Evolutionary conservation across 2,797 vertebrate species (phyloP).

Genomic region (Poecilia gillii): DNA sequence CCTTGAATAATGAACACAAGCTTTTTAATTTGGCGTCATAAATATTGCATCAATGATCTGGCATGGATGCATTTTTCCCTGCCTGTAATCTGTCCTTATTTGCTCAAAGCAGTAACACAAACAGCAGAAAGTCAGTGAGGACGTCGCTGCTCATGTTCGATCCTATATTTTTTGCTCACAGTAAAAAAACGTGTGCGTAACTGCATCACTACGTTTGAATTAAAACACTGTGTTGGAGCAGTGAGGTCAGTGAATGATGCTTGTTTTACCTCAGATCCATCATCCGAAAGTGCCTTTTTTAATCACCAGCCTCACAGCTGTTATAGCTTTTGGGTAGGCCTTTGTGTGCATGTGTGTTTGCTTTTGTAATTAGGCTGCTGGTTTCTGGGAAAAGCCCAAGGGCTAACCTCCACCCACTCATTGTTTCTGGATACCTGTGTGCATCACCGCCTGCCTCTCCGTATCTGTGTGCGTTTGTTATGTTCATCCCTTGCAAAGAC

Average conservation of each 20-base stretch:
- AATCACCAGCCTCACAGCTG: slow-evolving; percentile 65
- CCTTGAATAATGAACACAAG: slow-evolving; percentile 80
- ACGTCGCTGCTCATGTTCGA: neutral
- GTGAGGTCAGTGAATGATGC: slow-evolving; percentile 41
- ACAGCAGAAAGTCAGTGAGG: slow-evolving; percentile 40
- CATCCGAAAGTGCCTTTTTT: slow-evolving; percentile 43
- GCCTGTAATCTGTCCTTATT: slow-evolving; percentile 58
- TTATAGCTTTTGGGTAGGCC: slow-evolving; percentile 61
- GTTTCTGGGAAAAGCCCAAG: slow-evolving; percentile 75
- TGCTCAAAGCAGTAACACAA: slow-evolving; percentile 46
- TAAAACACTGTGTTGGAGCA: neutral
- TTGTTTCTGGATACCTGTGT: slow-evolving; percentile 63
- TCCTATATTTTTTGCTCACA: slow-evolving; percentile 19
- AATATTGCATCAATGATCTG: slow-evolving; percentile 83
- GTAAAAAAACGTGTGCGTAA: neutral
- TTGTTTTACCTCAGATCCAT: slow-evolving; percentile 44
- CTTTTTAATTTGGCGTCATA: slow-evolving; percentile 80
- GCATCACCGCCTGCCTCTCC: slow-evolving; percentile 42
- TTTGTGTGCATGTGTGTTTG: slow-evolving; percentile 69
- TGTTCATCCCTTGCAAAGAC: slow-evolving; percentile 35
- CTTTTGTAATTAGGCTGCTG: slow-evolving; percentile 70
- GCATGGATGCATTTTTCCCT: slow-evolving; percentile 74
- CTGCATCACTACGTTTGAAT: neutral
- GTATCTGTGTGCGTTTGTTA: slow-evolving; percentile 31
- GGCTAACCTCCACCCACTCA: slow-evolving; percentile 74